Conservation (phyloP, 2,113 vertebrate genomes). For the Rhinoptilus africanus region DNA sequence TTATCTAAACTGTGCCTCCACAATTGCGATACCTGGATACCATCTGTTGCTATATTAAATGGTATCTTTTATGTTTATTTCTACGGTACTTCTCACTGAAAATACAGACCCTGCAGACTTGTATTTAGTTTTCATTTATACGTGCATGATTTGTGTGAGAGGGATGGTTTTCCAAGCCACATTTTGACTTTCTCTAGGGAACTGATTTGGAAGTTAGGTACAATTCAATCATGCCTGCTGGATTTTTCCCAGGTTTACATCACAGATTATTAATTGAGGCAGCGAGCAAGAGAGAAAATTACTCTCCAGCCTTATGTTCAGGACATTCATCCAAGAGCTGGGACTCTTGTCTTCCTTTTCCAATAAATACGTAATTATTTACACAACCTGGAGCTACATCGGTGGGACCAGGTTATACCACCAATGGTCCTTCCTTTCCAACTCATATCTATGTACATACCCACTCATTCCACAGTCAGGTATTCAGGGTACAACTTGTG, state of each 20-base stretch:
- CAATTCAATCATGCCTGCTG: not conserved
- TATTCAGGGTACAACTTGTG: not conserved
- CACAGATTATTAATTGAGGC: not conserved
- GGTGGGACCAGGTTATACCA: not conserved
- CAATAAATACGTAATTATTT: not conserved
- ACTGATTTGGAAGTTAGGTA: not conserved
- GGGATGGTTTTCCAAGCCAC: not conserved
- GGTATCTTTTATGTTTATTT: not conserved
- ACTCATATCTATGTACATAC: not conserved
- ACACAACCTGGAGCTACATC: not conserved
- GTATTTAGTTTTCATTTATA: not conserved
- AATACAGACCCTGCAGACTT: not conserved
- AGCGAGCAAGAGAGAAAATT: not conserved
- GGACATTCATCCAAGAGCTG: not conserved
- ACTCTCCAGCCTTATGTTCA: conserved; percentile 8
- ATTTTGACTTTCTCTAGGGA: not conserved
- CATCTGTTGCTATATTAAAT: not conserved
- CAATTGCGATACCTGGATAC: not conserved
- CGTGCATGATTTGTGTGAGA: not conserved
- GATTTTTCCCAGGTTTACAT: not conserved
- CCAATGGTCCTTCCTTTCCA: not conserved
- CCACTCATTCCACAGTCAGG: not conserved
- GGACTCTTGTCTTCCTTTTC: not conserved
- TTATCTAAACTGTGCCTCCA: not conserved
- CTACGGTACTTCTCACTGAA: not conserved